phyloP scores from a whole-genome alignment of 2,888 invertebrate genomes.

The Byasa hedistus region DNA sequence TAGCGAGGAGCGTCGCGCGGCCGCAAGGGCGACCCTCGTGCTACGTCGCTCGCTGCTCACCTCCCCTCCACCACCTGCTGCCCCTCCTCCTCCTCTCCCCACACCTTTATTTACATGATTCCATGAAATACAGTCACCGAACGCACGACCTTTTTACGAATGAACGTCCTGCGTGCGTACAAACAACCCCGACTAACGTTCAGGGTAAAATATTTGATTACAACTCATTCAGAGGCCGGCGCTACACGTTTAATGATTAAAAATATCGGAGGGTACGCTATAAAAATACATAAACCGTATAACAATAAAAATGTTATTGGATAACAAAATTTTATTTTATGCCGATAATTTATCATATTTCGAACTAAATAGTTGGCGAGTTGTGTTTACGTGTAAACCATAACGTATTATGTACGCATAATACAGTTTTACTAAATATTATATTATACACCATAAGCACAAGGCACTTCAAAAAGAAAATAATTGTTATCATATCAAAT shows the following conservation, averaged over 20 bases:
- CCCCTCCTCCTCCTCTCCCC: conserved; percentile 44
- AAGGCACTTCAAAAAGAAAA: no score
- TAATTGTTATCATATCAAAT: no score
- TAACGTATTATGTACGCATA: no score
- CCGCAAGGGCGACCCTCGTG: conserved; percentile 74
- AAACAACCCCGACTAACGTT: conserved; percentile 50
- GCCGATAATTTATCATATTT: no score
- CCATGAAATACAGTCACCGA: conserved; percentile 57
- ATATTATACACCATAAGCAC: no score
- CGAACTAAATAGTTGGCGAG: no score
- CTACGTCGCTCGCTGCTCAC: conserved; percentile 43
- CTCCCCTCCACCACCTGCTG: neutral
- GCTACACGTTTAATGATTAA: conserved; percentile 1
- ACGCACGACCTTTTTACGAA: conserved; percentile 54
- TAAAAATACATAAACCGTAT: neutral
- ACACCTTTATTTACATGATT: conserved; percentile 72
- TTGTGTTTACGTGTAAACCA: no score
- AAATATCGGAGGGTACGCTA: neutral
- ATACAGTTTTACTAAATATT: no score
- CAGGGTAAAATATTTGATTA: conserved; percentile 39
- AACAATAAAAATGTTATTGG: neutral
- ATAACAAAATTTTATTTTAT: no score
- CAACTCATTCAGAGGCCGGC: conserved; percentile 7
- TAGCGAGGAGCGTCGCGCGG: conserved; percentile 70
- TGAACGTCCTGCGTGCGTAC: conserved; percentile 53